These are phyloP conservation scores for Gavia stellata DNA, from an alignment of 2,113 vertebrate genomes.

Conservation along the genomic window DNA sequence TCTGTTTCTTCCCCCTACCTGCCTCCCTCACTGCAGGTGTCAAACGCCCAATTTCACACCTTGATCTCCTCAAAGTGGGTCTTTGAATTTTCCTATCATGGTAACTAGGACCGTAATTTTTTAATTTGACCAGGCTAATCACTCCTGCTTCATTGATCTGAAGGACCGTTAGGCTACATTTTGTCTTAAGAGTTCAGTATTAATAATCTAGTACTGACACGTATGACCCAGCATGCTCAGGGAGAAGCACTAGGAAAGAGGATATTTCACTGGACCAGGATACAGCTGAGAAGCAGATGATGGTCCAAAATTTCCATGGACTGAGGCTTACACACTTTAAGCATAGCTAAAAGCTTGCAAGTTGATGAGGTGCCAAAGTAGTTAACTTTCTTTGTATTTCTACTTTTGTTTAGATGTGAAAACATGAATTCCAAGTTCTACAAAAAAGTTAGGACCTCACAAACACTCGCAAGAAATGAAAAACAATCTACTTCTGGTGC, in stretches of 20 bases:
- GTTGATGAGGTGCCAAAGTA: not conserved
- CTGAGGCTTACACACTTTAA: not conserved
- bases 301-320: not conserved
- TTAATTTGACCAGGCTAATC: not conserved
- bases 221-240: accelerated
- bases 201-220: not conserved
- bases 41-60: not conserved
- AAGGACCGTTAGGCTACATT: not conserved
- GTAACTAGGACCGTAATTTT: not conserved
- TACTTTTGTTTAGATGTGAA: not conserved
- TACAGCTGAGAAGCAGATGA: not conserved
- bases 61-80: not conserved
- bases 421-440: not conserved
- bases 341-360: not conserved
- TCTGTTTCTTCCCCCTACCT: not conserved
- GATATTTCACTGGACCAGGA: not conserved
- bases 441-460: not conserved
- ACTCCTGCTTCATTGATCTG: not conserved
- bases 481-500: not conserved
- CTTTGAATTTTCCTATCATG: not conserved
- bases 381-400: not conserved
- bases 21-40: not conserved
- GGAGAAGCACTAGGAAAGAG: not conserved
- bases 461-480: not conserved
- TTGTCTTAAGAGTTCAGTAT: not conserved